These are phyloP conservation scores for Rostratula benghalensis DNA, from an alignment of 2,113 vertebrate species.

Conservation along the genomic window DNA sequence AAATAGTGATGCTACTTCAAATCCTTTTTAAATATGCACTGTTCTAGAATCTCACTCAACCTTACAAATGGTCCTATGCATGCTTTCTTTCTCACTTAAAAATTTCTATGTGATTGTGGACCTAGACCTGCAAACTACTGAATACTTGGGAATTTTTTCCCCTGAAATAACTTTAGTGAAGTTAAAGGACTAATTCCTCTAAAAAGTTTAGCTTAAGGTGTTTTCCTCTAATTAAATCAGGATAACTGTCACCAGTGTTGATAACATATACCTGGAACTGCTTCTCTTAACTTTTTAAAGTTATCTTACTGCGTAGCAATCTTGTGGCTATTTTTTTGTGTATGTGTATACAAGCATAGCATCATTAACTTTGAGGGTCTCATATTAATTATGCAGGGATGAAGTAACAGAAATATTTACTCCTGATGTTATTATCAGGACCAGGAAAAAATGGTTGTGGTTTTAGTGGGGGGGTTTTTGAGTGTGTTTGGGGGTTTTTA, in stretches of 20 bases:
- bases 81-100: not conserved
- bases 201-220: not conserved
- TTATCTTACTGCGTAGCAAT: not conserved
- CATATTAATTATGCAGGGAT: not conserved
- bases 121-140: not conserved
- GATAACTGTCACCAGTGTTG: not conserved
- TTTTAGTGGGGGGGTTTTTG: not conserved
- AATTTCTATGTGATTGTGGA: not conserved
- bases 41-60: not conserved
- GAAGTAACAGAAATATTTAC: not conserved
- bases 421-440: not conserved
- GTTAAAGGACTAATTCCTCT: not conserved
- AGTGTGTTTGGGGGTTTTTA: not conserved
- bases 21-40: not conserved
- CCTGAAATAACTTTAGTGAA: not conserved
- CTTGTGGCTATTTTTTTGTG: not conserved
- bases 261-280: not conserved
- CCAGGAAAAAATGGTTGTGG: not conserved
- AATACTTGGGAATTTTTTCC: not conserved
- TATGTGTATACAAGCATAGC: not conserved
- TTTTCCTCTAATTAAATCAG: not conserved
- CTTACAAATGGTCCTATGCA: not conserved
- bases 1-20: not conserved
- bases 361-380: not conserved
- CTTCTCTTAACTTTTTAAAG: not conserved